Conservation (phyloP, 2,888 invertebrate genomes). For the Synanthedon formicaeformis region DNA sequence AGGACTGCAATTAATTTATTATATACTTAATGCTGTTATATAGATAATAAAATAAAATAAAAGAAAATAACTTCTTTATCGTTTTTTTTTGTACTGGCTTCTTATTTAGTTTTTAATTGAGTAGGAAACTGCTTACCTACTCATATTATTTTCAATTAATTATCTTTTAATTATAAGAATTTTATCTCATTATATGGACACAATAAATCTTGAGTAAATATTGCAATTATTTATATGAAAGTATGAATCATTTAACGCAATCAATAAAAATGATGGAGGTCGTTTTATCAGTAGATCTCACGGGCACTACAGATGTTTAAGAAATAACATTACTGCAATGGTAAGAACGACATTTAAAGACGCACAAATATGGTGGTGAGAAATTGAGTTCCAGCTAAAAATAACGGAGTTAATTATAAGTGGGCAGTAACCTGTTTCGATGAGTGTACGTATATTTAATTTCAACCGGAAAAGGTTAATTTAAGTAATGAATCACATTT, state of each 20-base stretch:
- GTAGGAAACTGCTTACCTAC: too few relatives aligned
- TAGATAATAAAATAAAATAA: too few relatives aligned
- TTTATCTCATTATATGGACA: too few relatives aligned
- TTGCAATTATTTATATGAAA: neutral
- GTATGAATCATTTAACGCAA: neutral
- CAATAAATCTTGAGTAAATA: neutral
- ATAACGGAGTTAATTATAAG: constrained; percentile 13
- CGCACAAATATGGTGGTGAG: constrained; percentile 3
- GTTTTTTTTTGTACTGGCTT: too few relatives aligned
- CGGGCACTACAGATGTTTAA: neutral
- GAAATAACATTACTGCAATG: neutral
- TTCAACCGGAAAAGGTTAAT: neutral
- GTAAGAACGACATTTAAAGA: neutral
- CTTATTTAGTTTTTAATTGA: too few relatives aligned
- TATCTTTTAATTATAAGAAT: too few relatives aligned
- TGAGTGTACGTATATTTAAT: neutral
- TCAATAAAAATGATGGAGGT: neutral
- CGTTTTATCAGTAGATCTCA: neutral
- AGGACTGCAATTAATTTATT: too few relatives aligned
- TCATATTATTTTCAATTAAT: too few relatives aligned
- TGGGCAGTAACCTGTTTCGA: neutral
- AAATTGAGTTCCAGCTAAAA: constrained; percentile 19
- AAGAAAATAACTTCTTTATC: too few relatives aligned
- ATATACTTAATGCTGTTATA: too few relatives aligned
- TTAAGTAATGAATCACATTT: neutral